Evolutionary conservation across 2,797 vertebrate genomes (phyloP).

Genomic region (Monodelphis domestica): DNA sequence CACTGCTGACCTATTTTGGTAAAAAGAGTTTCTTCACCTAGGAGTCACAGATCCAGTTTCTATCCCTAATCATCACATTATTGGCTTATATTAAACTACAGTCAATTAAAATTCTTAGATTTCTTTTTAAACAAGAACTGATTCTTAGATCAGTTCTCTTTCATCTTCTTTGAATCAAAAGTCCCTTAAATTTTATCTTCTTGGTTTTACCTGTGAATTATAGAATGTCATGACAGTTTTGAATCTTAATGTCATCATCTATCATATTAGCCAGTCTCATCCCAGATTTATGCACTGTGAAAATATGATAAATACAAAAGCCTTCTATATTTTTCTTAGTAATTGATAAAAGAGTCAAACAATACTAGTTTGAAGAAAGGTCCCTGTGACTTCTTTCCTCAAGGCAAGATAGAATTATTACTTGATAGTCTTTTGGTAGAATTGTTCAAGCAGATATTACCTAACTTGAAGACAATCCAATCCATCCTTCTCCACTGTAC

Average conservation of each 20-base stretch:
- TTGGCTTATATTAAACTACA: background rate
- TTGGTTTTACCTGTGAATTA: background rate
- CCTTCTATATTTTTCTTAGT: background rate
- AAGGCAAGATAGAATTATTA: background rate
- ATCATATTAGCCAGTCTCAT: background rate
- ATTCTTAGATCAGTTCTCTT: background rate
- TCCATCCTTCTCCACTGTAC: background rate
- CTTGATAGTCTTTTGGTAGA: background rate
- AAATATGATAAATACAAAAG: background rate
- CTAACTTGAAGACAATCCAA: background rate
- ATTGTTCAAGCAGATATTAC: background rate
- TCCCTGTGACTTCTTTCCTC: background rate
- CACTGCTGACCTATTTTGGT: background rate
- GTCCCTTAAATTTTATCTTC: background rate
- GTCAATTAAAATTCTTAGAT: background rate
- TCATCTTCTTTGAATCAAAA: background rate
- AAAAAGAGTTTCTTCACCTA: background rate
- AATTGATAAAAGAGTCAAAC: background rate
- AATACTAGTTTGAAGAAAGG: background rate
- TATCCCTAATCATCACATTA: background rate
- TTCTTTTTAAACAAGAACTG: background rate
- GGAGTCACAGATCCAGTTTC: background rate
- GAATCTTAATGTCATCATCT: background rate
- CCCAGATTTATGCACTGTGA: background rate
- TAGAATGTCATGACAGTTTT: background rate